Evolutionary conservation across 2,888 invertebrate genomes (phyloP), one percentile per base, ranked within the genome.

Genomic region (Sminthurinus aureus): DNA sequence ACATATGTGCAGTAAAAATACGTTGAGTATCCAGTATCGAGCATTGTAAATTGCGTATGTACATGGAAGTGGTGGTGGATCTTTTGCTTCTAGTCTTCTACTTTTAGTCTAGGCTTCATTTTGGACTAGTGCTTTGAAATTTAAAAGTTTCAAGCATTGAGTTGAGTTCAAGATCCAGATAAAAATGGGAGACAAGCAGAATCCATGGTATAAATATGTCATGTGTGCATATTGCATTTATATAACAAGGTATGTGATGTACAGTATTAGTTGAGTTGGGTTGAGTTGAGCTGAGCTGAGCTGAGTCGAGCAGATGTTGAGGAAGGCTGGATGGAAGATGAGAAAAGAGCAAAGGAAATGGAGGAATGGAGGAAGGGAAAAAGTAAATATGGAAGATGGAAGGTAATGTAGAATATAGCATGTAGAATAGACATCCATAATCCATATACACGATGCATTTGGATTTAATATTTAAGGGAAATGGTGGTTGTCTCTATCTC

Each of bases 1-100:
- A 38, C 38, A 69, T n/a, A 69, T 69, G 69, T 69, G n/a, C 20
- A 69, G 69, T 15, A 69, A 69, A 20, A 69, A 69, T n/a, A 69
- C 1, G 20, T 22, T 3, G 69, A 69, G 64, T 9, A 58, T 58
- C 11, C 58, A 9, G 9, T 58, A 12, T 58, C 9, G 15, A 58
- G 58, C n/a, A n/a, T n/a, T n/a, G n/a, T n/a, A n/a, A n/a, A n/a
- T n/a, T n/a, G n/a, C n/a, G n/a, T n/a, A n/a, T n/a, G n/a, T n/a
- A n/a, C n/a, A n/a, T n/a, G n/a, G n/a, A n/a, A n/a, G n/a, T n/a
- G n/a, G n/a, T 38, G 38, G 38, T 6, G 58, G 58, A 58, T 58
- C 58, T 58, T 58, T 58, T 58, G 9, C 58, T 58, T 58, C 18
- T 6, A n/a, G n/a, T n/a, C n/a, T n/a, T n/a, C n/a, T n/a, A n/a